phyloP scores from a whole-genome alignment of 2,113 vertebrate genomes.

The Epinephelus lanceolatus region DNA sequence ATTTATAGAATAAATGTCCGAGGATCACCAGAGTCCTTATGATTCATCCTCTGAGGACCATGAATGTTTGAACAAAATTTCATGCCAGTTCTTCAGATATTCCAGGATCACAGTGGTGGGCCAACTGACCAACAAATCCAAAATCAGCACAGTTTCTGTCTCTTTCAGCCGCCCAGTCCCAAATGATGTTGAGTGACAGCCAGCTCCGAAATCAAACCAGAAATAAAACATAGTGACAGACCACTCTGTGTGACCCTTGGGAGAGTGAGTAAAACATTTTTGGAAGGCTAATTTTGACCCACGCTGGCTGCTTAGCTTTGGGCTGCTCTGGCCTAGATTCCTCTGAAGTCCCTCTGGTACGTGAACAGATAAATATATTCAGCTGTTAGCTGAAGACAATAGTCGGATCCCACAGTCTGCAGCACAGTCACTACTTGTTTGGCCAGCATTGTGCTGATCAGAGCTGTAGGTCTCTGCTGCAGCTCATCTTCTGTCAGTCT shows the following conservation, averaged over 20 bases:
- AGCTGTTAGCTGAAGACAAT: conserved; percentile 23
- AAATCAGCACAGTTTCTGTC: background rate
- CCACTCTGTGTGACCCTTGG: background rate
- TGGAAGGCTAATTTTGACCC: conserved; percentile 38
- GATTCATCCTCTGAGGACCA: background rate
- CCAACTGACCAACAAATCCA: background rate
- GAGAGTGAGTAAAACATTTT: conserved; percentile 25
- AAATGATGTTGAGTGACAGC: conserved; percentile 3
- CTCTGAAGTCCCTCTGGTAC: conserved; percentile 31
- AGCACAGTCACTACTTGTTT: background rate
- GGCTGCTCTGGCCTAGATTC: conserved; percentile 42
- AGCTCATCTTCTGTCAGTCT: background rate
- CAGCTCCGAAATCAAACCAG: background rate
- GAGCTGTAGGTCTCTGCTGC: conserved; percentile 9
- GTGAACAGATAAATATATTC: conserved; percentile 38
- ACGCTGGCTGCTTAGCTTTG: conserved; percentile 23
- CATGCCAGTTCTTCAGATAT: background rate
- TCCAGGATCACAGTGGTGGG: background rate
- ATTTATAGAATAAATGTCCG: too few species aligned
- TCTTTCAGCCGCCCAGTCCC: background rate
- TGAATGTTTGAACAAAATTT: background rate
- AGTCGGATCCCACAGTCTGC: conserved; percentile 20
- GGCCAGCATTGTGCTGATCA: conserved; percentile 5
- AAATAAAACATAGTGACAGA: background rate
- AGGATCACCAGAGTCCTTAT: background rate